phyloP scores from a whole-genome alignment of 2,888 invertebrate genomes.

The Eremobia ochroleuca region DNA sequence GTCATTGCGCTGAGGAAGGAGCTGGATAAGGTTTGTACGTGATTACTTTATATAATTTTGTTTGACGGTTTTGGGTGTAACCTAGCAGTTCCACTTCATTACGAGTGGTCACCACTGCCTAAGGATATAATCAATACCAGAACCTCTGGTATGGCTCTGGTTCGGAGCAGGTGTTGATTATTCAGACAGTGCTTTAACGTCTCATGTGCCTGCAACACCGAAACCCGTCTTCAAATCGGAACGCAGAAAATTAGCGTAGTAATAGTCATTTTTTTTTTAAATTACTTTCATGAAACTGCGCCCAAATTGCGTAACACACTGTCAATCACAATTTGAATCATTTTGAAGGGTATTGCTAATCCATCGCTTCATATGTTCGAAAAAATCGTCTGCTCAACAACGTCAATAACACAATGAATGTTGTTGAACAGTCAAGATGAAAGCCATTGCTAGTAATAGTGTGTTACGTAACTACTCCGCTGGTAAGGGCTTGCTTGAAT shows the following conservation, averaged over 20 bases:
- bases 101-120: not conserved
- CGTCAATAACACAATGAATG: too few relatives aligned
- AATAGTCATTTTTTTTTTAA: not conserved
- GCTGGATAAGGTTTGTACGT: slow-evolving; percentile 94
- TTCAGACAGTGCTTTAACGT: not conserved
- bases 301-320: too few relatives aligned
- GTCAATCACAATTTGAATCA: too few relatives aligned
- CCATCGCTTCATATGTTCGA: too few relatives aligned
- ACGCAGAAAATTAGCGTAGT: not conserved
- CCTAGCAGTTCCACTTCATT: too few relatives aligned
- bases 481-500: not conserved
- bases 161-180: not conserved
- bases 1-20: slow-evolving; percentile 97
- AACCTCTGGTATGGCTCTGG: not conserved
- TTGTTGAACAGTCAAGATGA: too few relatives aligned
- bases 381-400: too few relatives aligned
- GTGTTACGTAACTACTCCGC: too few relatives aligned
- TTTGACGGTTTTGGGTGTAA: not conserved
- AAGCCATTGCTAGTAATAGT: too few relatives aligned
- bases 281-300: not conserved
- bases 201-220: not conserved
- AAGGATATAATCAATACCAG: not conserved
- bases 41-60: not conserved
- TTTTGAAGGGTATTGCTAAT: too few relatives aligned
- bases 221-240: not conserved